Evolutionary conservation across 2,888 invertebrate species (phyloP).

Genomic region (Drosophila percnosoma): DNA sequence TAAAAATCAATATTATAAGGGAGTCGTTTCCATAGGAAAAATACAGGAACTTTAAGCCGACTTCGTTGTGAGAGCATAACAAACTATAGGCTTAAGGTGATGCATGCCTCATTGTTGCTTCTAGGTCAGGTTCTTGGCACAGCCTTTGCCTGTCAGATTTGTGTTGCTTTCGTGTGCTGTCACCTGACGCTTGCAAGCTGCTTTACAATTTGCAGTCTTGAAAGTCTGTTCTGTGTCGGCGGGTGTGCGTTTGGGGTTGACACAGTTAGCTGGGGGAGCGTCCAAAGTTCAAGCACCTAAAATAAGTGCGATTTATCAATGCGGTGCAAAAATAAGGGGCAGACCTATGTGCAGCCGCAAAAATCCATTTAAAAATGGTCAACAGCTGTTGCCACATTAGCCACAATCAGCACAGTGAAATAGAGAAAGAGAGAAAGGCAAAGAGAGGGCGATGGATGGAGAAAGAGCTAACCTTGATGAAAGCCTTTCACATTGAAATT

Average conservation of each 20-base stretch:
- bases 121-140: constrained; percentile 15
- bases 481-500: constrained; percentile 59
- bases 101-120: constrained; percentile 16
- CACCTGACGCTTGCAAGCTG: constrained; percentile 23
- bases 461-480: constrained; percentile 33
- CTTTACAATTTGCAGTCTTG: constrained; percentile 1
- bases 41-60: constrained; percentile 3
- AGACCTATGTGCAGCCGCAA: constrained; percentile 31
- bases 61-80: constrained; percentile 6
- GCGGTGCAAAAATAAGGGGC: constrained; percentile 20
- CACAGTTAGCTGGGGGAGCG: neutral
- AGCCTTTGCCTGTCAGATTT: constrained; percentile 35
- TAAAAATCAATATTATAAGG: neutral
- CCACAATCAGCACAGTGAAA: constrained; percentile 32
- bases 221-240: constrained; percentile 13
- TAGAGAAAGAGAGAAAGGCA: neutral
- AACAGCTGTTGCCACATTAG: constrained; percentile 75
- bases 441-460: neutral
- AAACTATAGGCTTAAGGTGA: constrained; percentile 22
- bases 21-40: neutral
- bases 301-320: constrained; percentile 63
- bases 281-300: constrained; percentile 23
- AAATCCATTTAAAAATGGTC: constrained; percentile 55
- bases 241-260: constrained; percentile 1
- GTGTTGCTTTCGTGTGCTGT: constrained; percentile 14